phyloP scores from a whole-genome alignment of 2,888 invertebrate genomes.

The Calephelis perditalis region DNA sequence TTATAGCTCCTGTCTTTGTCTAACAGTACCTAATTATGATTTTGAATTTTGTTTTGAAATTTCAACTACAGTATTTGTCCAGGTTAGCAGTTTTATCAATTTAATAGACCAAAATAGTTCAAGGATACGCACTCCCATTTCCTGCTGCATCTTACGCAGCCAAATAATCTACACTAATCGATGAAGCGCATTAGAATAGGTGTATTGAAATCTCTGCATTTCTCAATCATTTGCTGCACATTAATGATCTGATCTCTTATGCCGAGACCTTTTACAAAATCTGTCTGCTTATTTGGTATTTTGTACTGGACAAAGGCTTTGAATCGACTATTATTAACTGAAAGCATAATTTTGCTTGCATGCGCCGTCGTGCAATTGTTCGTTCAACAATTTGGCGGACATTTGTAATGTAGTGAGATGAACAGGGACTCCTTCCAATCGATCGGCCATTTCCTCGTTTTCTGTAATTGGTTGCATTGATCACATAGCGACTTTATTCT shows the following conservation, averaged over 20 bases:
- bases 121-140: constrained; percentile 4
- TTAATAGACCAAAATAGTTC: not conserved
- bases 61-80: too few species aligned
- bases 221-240: constrained; percentile 15
- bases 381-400: not conserved
- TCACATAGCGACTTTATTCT: too few species aligned
- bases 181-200: constrained; percentile 16
- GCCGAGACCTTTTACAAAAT: constrained; percentile 10
- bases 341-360: too few species aligned
- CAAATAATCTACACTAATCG: constrained; percentile 17
- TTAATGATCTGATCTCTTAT: constrained; percentile 17
- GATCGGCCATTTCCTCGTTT: not conserved
- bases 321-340: not conserved
- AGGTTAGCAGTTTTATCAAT: too few species aligned
- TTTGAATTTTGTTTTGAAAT: too few species aligned
- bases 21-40: too few species aligned
- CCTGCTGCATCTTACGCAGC: constrained; percentile 11
- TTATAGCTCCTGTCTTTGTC: too few species aligned
- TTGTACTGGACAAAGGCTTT: constrained; percentile 4
- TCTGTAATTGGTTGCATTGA: not conserved
- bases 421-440: constrained; percentile 5
- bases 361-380: constrained; percentile 4
- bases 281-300: constrained; percentile 8
- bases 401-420: constrained; percentile 5
- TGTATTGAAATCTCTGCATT: constrained; percentile 13